Evolutionary conservation across 2,888 invertebrate genomes (phyloP).

Genomic region (Caenorhabditis sp.): DNA sequence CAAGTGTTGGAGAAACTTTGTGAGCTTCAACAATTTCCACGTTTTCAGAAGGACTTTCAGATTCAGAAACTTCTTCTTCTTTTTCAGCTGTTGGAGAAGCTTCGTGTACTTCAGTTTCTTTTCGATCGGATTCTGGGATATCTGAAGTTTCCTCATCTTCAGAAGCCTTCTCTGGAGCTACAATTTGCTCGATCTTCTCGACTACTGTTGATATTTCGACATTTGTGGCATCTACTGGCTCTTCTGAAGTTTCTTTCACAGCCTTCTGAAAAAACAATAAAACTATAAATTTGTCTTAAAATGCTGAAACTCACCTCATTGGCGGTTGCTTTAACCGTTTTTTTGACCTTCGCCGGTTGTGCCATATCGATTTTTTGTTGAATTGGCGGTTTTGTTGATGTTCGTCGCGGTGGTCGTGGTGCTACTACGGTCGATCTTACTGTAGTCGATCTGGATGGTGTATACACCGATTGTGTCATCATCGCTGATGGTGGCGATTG

Average conservation of each 20-base stretch:
- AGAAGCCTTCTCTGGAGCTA: neutral
- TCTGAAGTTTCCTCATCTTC: neutral
- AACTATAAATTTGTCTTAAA: no score
- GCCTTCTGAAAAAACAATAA: neutral
- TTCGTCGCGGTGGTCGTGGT: neutral
- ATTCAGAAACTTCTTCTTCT: neutral
- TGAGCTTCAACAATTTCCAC: slow-evolving; percentile 1
- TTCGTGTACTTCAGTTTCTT: neutral
- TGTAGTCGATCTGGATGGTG: slow-evolving; percentile 14
- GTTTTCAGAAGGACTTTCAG: neutral
- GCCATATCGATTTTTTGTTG: neutral
- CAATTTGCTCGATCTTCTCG: no score
- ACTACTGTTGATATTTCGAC: neutral
- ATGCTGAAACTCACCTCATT: neutral
- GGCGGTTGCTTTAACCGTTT: neutral
- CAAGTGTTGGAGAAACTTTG: neutral
- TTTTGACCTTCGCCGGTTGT: slow-evolving; percentile 9
- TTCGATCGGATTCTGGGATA: neutral
- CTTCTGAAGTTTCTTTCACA: neutral
- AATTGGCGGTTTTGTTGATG: neutral
- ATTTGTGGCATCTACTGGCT: neutral
- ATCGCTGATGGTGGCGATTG: neutral
- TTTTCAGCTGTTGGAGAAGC: neutral
- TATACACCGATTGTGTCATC: slow-evolving; percentile 49
- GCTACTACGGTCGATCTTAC: neutral